Evolutionary conservation across 2,113 vertebrate species (phyloP).

Genomic region (Sebastes fasciatus): DNA sequence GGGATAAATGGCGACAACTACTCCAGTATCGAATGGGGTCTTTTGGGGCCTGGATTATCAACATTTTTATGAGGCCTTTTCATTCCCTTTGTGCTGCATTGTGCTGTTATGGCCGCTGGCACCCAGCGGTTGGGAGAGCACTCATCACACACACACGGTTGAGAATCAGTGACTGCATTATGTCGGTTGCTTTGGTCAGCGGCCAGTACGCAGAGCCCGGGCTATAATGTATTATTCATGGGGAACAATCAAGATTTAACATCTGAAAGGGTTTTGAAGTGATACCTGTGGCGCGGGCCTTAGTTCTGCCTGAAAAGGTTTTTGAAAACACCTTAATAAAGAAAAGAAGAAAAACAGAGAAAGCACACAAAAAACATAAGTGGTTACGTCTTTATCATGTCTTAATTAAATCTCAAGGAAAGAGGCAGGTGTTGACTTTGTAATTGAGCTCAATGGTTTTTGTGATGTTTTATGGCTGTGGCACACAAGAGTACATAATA

Average conservation of each 20-base stretch:
- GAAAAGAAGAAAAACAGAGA: background rate
- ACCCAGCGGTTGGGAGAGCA: slow-evolving; percentile 44
- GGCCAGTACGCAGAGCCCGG: slow-evolving; percentile 53
- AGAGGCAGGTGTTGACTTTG: slow-evolving; percentile 65
- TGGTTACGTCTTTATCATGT: slow-evolving; percentile 32
- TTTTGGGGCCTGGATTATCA: slow-evolving; percentile 57
- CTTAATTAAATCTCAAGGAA: slow-evolving; percentile 46
- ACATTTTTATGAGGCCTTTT: slow-evolving; percentile 61
- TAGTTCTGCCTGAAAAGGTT: slow-evolving; percentile 42
- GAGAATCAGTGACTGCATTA: slow-evolving; percentile 67
- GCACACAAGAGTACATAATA: slow-evolving; percentile 43
- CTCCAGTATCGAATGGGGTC: slow-evolving; percentile 37
- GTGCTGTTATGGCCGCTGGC: slow-evolving; percentile 59
- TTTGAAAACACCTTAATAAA: slow-evolving; percentile 39
- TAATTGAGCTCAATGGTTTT: slow-evolving; percentile 55
- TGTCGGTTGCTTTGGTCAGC: slow-evolving; percentile 74
- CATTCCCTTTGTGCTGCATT: slow-evolving; percentile 57
- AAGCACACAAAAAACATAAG: slow-evolving; percentile 3
- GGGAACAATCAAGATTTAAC: slow-evolving; percentile 74
- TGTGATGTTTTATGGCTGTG: slow-evolving; percentile 44
- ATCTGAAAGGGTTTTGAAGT: slow-evolving; percentile 76
- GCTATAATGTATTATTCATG: slow-evolving; percentile 79
- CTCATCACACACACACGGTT: slow-evolving; percentile 59
- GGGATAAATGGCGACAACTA: slow-evolving; percentile 57
- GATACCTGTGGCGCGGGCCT: slow-evolving; percentile 68